Conservation (phyloP, 1,140 invertebrate species). For the silkworm (Bombyx mori) region ASM3026992v2 NC_085129.1:5488501-5489000, state of each 20-base stretch:
- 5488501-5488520: constrained; percentile 86
- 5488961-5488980: constrained; percentile 83
- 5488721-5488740: constrained; percentile 80
- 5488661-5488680: constrained; percentile 83
- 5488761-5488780: constrained; percentile 77
- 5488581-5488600: constrained; percentile 83
- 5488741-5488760: constrained; percentile 79
- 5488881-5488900: constrained; percentile 61
- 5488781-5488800: constrained; percentile 66
- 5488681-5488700: constrained; percentile 74
- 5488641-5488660: constrained; percentile 86
- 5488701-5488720: constrained; percentile 73
- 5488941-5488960: constrained; percentile 77
- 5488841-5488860: constrained; percentile 63
- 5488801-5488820: constrained; percentile 64
- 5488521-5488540: constrained; percentile 83
- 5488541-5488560: constrained; percentile 78
- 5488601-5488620: constrained; percentile 82
- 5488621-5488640: constrained; percentile 81
- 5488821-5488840: constrained; percentile 57
- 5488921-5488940: constrained; percentile 68
- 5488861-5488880: constrained; percentile 64
- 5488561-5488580: constrained; percentile 86
- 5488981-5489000: constrained; percentile 81
- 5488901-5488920: constrained; percentile 69